phyloP scores from a whole-genome alignment of 2,888 invertebrate genomes.

The Acanthosepion esculentum region DNA sequence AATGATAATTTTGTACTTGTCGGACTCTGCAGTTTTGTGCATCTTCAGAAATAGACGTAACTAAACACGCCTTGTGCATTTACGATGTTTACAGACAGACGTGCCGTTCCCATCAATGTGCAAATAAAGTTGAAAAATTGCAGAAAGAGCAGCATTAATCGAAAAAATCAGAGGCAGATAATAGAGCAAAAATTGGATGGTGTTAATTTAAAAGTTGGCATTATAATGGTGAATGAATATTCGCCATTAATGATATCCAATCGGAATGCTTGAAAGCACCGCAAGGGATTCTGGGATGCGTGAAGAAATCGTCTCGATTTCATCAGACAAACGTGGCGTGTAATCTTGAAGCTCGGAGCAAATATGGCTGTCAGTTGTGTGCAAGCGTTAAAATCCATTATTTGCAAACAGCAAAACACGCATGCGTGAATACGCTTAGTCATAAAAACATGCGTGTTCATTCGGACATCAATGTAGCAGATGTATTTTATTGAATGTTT shows the following conservation, averaged over 20 bases:
- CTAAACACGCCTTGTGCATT: too few species aligned
- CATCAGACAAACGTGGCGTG: constrained; percentile 33
- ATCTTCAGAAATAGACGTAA: too few species aligned
- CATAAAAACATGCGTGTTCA: background rate
- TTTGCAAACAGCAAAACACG: background rate
- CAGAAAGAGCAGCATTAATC: too few species aligned
- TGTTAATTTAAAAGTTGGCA: background rate
- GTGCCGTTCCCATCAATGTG: too few species aligned
- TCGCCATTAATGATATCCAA: constrained; percentile 17
- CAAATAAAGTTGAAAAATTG: too few species aligned
- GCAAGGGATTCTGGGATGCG: background rate
- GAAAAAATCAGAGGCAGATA: background rate
- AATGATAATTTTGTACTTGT: too few species aligned
- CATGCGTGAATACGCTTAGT: background rate
- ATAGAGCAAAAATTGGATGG: background rate
- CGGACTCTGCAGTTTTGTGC: too few species aligned
- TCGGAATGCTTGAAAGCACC: background rate
- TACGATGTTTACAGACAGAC: too few species aligned
- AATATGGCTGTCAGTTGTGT: background rate
- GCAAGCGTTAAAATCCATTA: background rate
- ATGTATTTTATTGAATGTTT: background rate
- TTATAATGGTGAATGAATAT: background rate
- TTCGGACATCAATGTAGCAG: background rate
- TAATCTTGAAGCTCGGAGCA: background rate
- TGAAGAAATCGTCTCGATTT: background rate